Percentiles rank a stretch among this genome's conserved stretches.
Conservation (phyloP, 1,140 invertebrate species). For the Planococcus citri region DNA sequence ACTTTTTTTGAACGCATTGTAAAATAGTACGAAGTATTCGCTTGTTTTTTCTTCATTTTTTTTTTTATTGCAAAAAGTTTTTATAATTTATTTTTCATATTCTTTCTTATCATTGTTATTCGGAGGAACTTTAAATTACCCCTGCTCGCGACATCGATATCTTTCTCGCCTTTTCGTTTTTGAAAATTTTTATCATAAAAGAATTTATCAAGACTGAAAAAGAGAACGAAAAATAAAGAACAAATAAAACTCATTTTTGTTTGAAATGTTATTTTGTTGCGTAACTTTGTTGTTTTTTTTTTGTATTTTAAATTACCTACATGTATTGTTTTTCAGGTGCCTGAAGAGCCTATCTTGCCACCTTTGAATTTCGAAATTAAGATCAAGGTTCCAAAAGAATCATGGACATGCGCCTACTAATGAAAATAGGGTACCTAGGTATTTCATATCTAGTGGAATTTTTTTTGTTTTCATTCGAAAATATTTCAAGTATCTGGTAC, state of each 20-base stretch:
- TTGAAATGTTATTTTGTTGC: background rate
- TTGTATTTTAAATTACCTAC: no score
- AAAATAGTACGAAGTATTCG: background rate
- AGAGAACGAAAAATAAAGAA: background rate
- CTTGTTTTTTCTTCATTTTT: slow-evolving; percentile 6
- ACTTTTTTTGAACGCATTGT: background rate
- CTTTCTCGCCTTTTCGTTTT: slow-evolving; percentile 15
- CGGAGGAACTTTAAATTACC: slow-evolving; percentile 1
- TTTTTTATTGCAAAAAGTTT: slow-evolving; percentile 18
- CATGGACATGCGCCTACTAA: no score
- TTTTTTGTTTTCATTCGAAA: no score
- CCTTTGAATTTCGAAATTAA: no score
- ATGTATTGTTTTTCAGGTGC: no score
- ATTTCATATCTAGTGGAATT: no score
- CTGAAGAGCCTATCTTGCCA: no score
- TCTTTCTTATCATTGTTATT: slow-evolving; percentile 20
- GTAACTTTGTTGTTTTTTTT: no score
- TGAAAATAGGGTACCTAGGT: no score
- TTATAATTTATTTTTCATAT: slow-evolving; percentile 20
- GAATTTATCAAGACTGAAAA: slow-evolving; percentile 10
- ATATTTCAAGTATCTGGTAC: no score
- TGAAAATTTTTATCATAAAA: slow-evolving; percentile 1
- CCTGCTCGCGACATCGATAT: slow-evolving; percentile 13
- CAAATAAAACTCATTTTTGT: background rate
- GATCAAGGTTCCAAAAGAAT: no score